Conservation (phyloP, 2,888 invertebrate genomes). For the Troglohyphantes excavatus region DNA sequence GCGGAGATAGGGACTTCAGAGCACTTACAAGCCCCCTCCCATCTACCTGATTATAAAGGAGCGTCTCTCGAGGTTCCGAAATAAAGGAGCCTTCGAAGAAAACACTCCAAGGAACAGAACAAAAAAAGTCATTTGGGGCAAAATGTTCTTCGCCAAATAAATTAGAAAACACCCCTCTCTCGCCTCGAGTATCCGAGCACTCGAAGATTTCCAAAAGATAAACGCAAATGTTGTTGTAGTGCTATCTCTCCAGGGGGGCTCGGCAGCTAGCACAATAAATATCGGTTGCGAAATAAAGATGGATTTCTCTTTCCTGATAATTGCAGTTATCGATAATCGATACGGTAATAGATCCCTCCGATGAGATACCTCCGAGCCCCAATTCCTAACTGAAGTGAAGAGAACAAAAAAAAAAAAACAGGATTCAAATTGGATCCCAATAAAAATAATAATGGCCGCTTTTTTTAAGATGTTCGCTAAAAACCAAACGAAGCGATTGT, state of each 20-base stretch:
- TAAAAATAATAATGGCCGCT: constrained; percentile 29
- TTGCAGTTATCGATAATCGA: constrained; percentile 68
- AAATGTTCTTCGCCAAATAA: constrained; percentile 34
- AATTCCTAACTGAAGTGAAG: neutral
- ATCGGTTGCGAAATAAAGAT: constrained; percentile 68
- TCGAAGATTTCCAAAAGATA: constrained; percentile 51
- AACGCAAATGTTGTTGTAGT: constrained; percentile 29
- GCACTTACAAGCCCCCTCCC: neutral
- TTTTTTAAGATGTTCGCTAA: constrained; percentile 15
- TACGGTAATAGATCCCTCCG: constrained; percentile 58
- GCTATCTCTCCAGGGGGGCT: constrained; percentile 8
- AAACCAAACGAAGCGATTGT: constrained; percentile 54
- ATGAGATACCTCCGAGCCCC: constrained; percentile 41
- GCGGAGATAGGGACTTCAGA: neutral
- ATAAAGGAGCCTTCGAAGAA: neutral
- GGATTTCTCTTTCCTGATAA: constrained; percentile 66
- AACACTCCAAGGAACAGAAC: constrained; percentile 11
- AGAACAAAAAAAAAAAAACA: constrained; percentile 11
- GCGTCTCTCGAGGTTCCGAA: constrained; percentile 5
- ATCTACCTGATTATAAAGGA: constrained; percentile 28
- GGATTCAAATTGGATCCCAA: constrained; percentile 58
- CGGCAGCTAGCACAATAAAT: constrained; percentile 45
- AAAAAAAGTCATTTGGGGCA: constrained; percentile 27
- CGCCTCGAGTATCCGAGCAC: neutral
- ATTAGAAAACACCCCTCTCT: constrained; percentile 35